phyloP scores from a whole-genome alignment of 1,140 invertebrate genomes.

The Drosophila nebulosa region DNA sequence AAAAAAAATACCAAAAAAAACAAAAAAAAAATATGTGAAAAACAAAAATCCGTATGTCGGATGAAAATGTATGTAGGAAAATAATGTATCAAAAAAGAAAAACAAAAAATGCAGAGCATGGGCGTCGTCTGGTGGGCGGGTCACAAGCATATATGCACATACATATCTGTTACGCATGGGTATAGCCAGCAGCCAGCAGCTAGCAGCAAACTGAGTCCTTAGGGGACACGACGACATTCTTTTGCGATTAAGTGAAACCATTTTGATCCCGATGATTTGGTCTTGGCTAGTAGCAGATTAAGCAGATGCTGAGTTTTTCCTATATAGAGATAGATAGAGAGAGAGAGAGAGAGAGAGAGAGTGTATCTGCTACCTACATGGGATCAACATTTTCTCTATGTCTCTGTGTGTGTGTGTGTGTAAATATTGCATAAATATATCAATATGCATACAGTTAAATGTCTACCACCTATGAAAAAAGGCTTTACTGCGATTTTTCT shows the following conservation, averaged over 20 bases:
- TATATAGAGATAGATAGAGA: too few species aligned
- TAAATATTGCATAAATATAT: not conserved
- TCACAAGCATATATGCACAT: not conserved
- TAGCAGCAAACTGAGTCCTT: too few species aligned
- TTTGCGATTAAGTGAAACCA: not conserved
- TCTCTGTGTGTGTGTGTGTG: too few species aligned
- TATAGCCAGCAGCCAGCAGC: not conserved
- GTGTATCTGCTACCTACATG: too few species aligned
- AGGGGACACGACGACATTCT: not conserved
- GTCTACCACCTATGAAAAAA: not conserved
- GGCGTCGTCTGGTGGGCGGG: not conserved
- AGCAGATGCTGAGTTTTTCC: too few species aligned
- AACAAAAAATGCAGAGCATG: not conserved
- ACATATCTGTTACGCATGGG: not conserved
- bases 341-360: too few species aligned
- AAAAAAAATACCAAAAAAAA: slow-evolving; percentile 19
- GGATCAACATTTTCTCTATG: too few species aligned
- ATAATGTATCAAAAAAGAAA: not conserved
- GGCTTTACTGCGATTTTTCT: not conserved
- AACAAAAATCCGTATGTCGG: not conserved
- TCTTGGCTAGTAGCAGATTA: too few species aligned
- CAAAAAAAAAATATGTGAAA: slow-evolving; percentile 10
- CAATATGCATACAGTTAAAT: not conserved
- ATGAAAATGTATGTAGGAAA: not conserved
- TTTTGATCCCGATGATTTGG: too few species aligned